Base-by-base conservation (phyloP, 1,140 invertebrate genomes). In the Ladona fulva region DNA sequence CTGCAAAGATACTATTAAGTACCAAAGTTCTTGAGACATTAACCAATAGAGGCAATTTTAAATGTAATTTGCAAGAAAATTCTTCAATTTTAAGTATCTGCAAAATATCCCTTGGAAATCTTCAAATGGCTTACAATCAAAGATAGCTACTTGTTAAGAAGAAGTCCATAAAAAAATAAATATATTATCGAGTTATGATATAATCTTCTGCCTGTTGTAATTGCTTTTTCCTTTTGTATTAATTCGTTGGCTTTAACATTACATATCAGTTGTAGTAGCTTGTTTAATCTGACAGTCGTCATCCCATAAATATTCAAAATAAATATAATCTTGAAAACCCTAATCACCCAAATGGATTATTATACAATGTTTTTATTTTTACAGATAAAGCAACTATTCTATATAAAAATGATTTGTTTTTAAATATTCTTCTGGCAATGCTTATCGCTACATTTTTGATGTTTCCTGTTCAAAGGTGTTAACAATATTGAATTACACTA, bases 231-330 rank as follows among this genome's bases (percentile, higher is more conserved):
- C 12, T 66, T 19, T 16, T 22, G 1, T 66, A 6, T 6, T 66
- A 3, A 66, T 66, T 66, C 12, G n/a, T 3, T 66, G 52, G 16
- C 12, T 66, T 66, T 6, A 22, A 22, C n/a, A 19, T 16, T 19
- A 66, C 1, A 22, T 66, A 66, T 66, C 29, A 66, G 52, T 66
- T 3, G 14, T 66, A 66, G 52, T 19, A 22, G 52, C 52, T 66
- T 22, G 1, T 66, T 66, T 66, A 22, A 16, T 66, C 52, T 66
- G 52, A 22, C 52, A 19, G 14, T 66, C 12, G n/a, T 66, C 52
- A 66, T 66, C n/a, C 52, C 52, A 66, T 66, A 66, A 66, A 66
- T 66, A 66, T 66, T 66, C 52, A 66, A 66, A 66, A 66, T 66
- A 66, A 66, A 66, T 66, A 66, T 66, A 66, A 66, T 66, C 52